These are phyloP conservation scores for Pseudopodoces humilis DNA, from an alignment of 2,113 vertebrate species.

Conservation along the genomic window DNA sequence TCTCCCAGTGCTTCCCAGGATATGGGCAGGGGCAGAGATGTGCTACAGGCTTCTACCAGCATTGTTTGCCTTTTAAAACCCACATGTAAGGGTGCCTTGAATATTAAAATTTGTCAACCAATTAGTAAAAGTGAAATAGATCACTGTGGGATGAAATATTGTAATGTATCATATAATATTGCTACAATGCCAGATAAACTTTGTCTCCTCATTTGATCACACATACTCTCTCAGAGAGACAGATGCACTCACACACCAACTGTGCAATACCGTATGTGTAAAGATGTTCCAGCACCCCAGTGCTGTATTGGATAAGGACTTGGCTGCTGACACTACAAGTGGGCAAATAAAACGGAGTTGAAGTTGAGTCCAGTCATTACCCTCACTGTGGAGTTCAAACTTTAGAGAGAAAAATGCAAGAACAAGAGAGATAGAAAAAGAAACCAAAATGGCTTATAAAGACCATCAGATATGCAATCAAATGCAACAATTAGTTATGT, in stretches of 20 bases:
- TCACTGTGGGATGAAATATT: not conserved
- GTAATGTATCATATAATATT: not conserved
- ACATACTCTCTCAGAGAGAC: not conserved
- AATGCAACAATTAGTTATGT: slow-evolving; percentile 41
- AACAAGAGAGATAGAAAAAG: not conserved
- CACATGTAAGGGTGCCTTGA: not conserved
- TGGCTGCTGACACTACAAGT: not conserved
- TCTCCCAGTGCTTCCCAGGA: not conserved
- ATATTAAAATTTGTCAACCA: not conserved
- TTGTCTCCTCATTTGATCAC: not conserved
- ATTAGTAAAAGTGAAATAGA: not conserved
- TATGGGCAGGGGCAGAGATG: not conserved
- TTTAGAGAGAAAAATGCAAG: not conserved
- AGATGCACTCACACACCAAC: slow-evolving; percentile 1
- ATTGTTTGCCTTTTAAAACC: not conserved
- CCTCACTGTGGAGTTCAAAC: not conserved
- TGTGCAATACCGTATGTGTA: not conserved
- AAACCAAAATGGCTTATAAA: not conserved
- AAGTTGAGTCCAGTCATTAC: not conserved
- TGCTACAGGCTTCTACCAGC: not conserved
- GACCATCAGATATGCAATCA: slow-evolving; percentile 31
- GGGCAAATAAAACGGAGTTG: not conserved
- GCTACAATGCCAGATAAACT: slow-evolving; percentile 30
- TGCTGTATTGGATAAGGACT: not conserved
- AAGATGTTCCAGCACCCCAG: slow-evolving; percentile 12